phyloP scores from a whole-genome alignment of 2,888 invertebrate species.

The Luperina nickerlii region DNA sequence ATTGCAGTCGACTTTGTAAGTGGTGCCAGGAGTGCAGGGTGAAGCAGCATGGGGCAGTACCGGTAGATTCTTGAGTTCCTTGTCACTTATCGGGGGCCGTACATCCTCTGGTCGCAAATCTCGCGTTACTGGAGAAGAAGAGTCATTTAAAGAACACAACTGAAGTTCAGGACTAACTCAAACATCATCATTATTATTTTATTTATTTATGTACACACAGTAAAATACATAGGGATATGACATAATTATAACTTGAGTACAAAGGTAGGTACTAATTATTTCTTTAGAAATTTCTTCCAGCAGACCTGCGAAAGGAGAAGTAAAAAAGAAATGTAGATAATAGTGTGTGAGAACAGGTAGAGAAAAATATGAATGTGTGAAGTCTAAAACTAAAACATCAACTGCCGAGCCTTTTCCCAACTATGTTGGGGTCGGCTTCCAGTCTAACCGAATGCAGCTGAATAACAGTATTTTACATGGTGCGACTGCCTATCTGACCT shows the following conservation, averaged over 20 bases:
- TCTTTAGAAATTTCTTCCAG: too few species aligned
- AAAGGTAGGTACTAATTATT: too few species aligned
- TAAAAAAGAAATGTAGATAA: too few species aligned
- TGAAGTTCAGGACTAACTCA: background rate
- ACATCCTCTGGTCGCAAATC: constrained; percentile 40
- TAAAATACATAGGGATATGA: too few species aligned
- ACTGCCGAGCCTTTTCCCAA: too few species aligned
- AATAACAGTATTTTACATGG: too few species aligned
- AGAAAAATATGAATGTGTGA: too few species aligned
- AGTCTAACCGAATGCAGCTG: background rate
- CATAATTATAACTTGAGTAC: too few species aligned
- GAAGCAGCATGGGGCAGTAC: constrained; percentile 67
- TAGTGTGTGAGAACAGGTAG: too few species aligned
- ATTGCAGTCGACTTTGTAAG: constrained; percentile 80
- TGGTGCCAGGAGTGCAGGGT: constrained; percentile 74
- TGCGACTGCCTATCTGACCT: background rate
- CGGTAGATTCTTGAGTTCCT: constrained; percentile 62
- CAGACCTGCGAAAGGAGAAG: too few species aligned
- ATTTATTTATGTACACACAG: too few species aligned
- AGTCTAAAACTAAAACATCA: too few species aligned
- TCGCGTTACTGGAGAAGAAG: constrained; percentile 8
- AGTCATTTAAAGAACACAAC: background rate
- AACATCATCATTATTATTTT: background rate
- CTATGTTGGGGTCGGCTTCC: background rate
- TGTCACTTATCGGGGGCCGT: constrained; percentile 31